Evolutionary conservation across 2,113 vertebrate species (phyloP).

Genomic region (Myxocyprinus asiaticus): DNA sequence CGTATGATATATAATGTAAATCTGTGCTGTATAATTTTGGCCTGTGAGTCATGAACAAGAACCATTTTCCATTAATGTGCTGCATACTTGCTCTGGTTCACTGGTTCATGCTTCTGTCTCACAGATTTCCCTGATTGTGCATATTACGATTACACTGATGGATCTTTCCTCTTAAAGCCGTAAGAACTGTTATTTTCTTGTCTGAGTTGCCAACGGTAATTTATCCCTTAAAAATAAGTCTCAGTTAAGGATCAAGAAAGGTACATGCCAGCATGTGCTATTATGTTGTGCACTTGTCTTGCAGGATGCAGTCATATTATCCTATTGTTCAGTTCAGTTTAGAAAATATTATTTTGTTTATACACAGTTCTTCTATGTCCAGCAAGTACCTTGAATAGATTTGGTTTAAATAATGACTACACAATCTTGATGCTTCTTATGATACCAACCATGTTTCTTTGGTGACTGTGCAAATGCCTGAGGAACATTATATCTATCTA

Average conservation of each 20-base stretch:
- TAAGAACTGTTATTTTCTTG: not conserved
- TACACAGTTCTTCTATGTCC: not conserved
- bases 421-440: not conserved
- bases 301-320: not conserved
- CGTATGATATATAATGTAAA: no score
- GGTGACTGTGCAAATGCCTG: not conserved
- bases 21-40: no score
- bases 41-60: not conserved
- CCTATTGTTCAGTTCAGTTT: not conserved
- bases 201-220: not conserved
- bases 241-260: not conserved
- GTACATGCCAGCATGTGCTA: not conserved
- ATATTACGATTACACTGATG: conserved; percentile 11
- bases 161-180: not conserved
- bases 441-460: not conserved
- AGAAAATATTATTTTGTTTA: not conserved
- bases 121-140: not conserved
- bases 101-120: not conserved
- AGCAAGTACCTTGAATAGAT: not conserved
- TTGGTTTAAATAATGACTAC: not conserved
- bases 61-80: conserved; percentile 12
- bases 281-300: not conserved
- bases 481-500: no score
- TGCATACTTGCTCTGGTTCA: not conserved
- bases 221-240: not conserved